Percentiles rank a stretch among this genome's conserved stretches.
Conservation (phyloP, 2,888 invertebrate genomes). For the Drepana falcataria region DNA sequence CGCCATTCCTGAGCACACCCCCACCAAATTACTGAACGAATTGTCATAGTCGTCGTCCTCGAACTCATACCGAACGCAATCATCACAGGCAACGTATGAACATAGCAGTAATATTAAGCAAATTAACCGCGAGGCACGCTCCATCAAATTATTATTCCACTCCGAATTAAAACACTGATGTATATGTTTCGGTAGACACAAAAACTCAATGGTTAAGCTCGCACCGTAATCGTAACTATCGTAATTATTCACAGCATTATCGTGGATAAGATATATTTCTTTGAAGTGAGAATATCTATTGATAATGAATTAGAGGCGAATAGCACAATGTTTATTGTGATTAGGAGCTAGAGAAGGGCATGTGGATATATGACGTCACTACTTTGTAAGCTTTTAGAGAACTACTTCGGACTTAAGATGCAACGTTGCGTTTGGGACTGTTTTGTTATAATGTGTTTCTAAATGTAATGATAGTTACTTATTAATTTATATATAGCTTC, state of each 20-base stretch:
- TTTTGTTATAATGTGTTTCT: too few species aligned
- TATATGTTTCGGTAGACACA: constrained; percentile 20
- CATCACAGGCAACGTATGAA: constrained; percentile 25
- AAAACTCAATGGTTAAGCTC: constrained; percentile 25
- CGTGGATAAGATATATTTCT: constrained; percentile 13
- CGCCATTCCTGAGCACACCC: constrained; percentile 18
- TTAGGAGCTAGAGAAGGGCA: not conserved
- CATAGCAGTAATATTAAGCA: constrained; percentile 15
- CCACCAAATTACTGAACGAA: constrained; percentile 25
- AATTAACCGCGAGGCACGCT: not conserved
- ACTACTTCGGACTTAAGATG: too few species aligned
- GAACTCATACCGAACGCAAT: constrained; percentile 40
- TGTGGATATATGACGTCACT: too few species aligned
- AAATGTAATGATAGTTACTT: too few species aligned
- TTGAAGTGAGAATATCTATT: constrained; percentile 1
- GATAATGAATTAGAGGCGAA: not conserved
- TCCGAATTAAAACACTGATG: constrained; percentile 23
- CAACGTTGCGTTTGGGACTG: too few species aligned
- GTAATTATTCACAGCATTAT: constrained; percentile 17
- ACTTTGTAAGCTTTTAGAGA: too few species aligned
- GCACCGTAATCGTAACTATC: constrained; percentile 27
- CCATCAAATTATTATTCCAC: constrained; percentile 1
- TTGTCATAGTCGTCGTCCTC: constrained; percentile 30
- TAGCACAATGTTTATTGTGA: not conserved
- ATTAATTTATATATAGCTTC: too few species aligned